Evolutionary conservation across 2,113 vertebrate species (phyloP).

Genomic region (Oxyura jamaicensis): DNA sequence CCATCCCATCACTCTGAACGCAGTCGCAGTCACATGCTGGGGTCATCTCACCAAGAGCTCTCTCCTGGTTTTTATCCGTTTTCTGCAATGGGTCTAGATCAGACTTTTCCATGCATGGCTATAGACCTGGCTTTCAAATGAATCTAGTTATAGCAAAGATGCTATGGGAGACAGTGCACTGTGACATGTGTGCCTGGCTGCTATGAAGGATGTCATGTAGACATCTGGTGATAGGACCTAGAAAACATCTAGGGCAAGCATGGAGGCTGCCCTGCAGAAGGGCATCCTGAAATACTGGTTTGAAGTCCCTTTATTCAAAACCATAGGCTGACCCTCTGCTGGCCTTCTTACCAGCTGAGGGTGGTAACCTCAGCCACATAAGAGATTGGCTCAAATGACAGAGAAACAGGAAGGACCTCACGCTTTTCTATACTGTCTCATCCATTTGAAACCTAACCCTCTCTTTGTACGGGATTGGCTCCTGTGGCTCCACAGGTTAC

Average conservation of each 20-base stretch:
- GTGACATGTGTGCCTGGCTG: not conserved
- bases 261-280: rapidly evolving
- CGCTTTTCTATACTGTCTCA: not conserved
- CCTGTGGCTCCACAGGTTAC: not conserved
- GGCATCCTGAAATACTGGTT: not conserved
- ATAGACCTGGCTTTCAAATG: not conserved
- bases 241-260: not conserved
- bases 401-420: not conserved
- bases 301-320: not conserved
- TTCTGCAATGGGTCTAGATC: not conserved
- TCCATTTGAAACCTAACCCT: not conserved
- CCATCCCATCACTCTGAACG: not conserved
- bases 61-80: rapidly evolving
- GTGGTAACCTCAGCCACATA: not conserved
- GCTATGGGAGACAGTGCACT: rapidly evolving
- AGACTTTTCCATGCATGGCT: not conserved
- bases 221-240: not conserved
- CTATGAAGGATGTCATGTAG: not conserved
- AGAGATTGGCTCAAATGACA: not conserved
- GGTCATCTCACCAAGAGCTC: not conserved
- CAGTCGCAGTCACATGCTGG: not conserved
- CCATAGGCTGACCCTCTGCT: not conserved
- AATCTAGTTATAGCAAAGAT: not conserved
- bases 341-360: not conserved
- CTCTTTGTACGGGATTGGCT: not conserved